These are phyloP conservation scores for Carettochelys insculpta DNA, from an alignment of 2,113 vertebrate species.

Conservation along the genomic window DNA sequence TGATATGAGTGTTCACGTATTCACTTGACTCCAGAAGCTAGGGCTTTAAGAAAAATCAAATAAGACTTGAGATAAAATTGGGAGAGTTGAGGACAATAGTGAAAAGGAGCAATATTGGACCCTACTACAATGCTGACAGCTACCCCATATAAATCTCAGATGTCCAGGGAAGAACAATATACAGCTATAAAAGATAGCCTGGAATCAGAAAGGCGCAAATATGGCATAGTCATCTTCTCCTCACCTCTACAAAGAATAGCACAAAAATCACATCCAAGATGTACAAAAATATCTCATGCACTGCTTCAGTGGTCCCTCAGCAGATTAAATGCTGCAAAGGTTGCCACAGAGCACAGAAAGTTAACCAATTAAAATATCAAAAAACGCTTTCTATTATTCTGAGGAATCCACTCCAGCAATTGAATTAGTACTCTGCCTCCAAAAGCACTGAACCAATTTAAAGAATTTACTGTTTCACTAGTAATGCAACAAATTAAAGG, in stretches of 20 bases:
- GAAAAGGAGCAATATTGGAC: neutral
- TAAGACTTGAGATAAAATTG: neutral
- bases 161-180: no score
- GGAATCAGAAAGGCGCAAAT: neutral
- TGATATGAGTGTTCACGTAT: neutral
- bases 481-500: neutral
- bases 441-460: neutral
- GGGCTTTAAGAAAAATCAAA: neutral
- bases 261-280: neutral
- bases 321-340: neutral
- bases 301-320: neutral
- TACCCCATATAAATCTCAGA: neutral
- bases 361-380: neutral
- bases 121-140: neutral
- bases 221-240: neutral
- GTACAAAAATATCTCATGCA: neutral
- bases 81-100: neutral
- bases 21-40: conserved; percentile 1
- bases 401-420: neutral
- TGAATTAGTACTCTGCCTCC: neutral
- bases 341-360: neutral
- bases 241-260: neutral
- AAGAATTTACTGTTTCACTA: neutral
- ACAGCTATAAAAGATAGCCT: neutral
- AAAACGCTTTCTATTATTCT: neutral